phyloP scores from a whole-genome alignment of 2,113 vertebrate genomes.

The Trogon melanurus region DNA sequence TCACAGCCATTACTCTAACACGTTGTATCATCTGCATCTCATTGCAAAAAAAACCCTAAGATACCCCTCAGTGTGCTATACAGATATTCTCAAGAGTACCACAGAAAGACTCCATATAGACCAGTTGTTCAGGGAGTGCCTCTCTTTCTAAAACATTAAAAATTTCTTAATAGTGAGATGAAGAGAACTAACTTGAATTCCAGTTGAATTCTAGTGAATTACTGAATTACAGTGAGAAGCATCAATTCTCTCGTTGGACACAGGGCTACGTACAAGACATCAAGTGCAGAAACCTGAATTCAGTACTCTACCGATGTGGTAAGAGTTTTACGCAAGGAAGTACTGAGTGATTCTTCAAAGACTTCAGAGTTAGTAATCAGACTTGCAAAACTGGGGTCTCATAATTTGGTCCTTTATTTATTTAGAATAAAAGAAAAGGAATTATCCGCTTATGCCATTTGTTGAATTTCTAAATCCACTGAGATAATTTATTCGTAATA shows the following conservation, averaged over 20 bases:
- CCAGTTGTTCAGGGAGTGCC: not conserved
- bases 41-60: not conserved
- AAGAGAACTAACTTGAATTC: not conserved
- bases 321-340: not conserved
- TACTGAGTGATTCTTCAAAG: not conserved
- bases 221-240: not conserved
- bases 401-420: not conserved
- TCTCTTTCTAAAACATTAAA: not conserved
- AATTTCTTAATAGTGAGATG: not conserved
- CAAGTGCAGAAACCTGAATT: not conserved
- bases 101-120: not conserved
- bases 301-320: fast-evolving
- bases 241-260: not conserved
- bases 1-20: not conserved
- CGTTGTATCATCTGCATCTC: not conserved
- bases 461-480: not conserved
- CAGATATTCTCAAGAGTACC: not conserved
- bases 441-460: not conserved
- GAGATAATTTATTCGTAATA: not conserved
- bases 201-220: not conserved
- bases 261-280: not conserved
- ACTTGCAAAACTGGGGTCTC: not conserved
- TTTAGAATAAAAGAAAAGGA: constrained; percentile 5
- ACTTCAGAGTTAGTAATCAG: not conserved
- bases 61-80: not conserved